Evolutionary conservation across 2,888 invertebrate genomes (phyloP).

Genomic region (Amitus sp.): DNA sequence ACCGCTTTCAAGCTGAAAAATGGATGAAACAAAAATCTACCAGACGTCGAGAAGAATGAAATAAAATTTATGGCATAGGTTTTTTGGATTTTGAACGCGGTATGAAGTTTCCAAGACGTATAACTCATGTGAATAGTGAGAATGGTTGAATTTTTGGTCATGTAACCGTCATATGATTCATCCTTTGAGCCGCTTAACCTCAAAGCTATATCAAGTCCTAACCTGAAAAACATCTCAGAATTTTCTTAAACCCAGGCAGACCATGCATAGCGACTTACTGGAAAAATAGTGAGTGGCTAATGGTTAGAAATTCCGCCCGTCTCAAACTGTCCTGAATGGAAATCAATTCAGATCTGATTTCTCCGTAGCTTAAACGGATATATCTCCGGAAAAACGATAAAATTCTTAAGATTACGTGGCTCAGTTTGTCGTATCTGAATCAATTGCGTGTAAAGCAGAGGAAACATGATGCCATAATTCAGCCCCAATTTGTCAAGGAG

Average conservation of each 20-base stretch:
- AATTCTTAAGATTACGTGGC: constrained; percentile 10
- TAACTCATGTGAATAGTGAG: too few relatives aligned
- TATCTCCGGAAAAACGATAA: constrained; percentile 18
- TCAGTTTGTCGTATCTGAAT: not conserved
- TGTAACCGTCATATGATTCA: too few relatives aligned
- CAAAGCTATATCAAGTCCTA: too few relatives aligned
- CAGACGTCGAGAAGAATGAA: too few relatives aligned
- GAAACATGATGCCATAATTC: constrained; percentile 31
- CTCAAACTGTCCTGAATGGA: constrained; percentile 62
- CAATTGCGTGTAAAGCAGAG: not conserved
- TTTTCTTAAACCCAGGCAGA: constrained; percentile 30
- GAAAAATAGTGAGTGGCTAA: constrained; percentile 63
- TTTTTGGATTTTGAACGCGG: too few relatives aligned
- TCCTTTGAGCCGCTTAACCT: too few relatives aligned
- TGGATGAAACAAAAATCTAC: too few relatives aligned
- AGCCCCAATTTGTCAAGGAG: constrained; percentile 48
- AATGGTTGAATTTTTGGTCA: too few relatives aligned
- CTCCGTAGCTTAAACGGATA: constrained; percentile 25
- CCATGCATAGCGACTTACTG: constrained; percentile 49
- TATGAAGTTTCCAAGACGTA: too few relatives aligned
- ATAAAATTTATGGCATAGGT: too few relatives aligned
- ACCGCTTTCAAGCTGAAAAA: too few relatives aligned
- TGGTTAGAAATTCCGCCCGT: constrained; percentile 61
- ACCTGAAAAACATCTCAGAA: constrained; percentile 8
- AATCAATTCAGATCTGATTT: constrained; percentile 57